Base-by-base conservation (phyloP, 1,140 invertebrate species). In the honey bee (Apis mellifera) region DNA sequence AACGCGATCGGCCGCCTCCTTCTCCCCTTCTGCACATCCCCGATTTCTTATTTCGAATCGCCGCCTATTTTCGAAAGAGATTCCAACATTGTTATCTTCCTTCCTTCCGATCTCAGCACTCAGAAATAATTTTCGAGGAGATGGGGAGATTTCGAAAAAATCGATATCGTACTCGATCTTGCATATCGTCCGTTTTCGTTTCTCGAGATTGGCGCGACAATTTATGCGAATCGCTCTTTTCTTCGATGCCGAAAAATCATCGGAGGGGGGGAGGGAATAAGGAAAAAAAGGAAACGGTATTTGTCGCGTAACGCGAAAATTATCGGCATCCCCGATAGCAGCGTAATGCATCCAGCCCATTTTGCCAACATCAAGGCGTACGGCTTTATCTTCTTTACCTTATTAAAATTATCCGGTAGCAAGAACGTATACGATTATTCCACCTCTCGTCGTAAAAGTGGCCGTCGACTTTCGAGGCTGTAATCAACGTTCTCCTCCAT, bases 401-500 rank as follows among this genome's bases (percentile, higher is more conserved):
- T 85, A 88, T 90, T 88, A 89, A 89, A 88, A 84, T 60, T 68
- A 73, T 64, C 83, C 89, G 78, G 89, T 90, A 90, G 89, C 84
- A 42, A 60, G 54, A 57, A 48, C 62, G 64, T 15, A 26, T 69
- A 76, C 66, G 86, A 88, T 88, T 85, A 85, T 83, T 85, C 17
- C 76, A 57, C 65, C 48, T 82, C 77, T 77, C 83, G 78, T 26
- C 77, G 85, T 89, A 90, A 90, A 89, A 82, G 62, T 76, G 82
- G 32, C 73, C 83, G 84, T 87, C 76, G 76, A 21, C n/a, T 23
- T 23, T 62, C 23, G 60, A 13, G 5, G 12, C 52, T 42, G 52
- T 55, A 78, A 68, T 71, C 80, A 48, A 17, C 26, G 42, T 78
- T 48, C 21, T 78, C 42, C n/a, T n/a, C 65, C 70, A 52, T 17